These are phyloP conservation scores for Colletes latitarsis DNA, from an alignment of 1,140 invertebrate genomes.

Conservation along the genomic window DNA sequence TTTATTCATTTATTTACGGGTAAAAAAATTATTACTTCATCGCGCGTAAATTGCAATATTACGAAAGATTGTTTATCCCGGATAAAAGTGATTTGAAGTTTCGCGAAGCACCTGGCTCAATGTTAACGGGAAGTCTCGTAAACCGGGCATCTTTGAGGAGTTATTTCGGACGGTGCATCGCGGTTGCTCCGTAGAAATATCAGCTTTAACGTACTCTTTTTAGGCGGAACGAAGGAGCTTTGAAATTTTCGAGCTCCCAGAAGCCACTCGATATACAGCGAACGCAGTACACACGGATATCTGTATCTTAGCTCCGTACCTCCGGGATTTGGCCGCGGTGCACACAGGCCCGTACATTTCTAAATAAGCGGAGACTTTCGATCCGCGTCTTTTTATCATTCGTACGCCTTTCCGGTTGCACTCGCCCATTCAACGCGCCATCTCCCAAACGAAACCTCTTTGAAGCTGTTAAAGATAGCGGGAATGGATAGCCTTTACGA, in stretches of 20 bases:
- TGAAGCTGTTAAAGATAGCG: neutral
- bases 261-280: conserved; percentile 1
- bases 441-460: neutral
- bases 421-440: neutral
- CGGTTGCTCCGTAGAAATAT: neutral
- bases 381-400: conserved; percentile 23
- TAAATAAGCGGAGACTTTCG: conserved; percentile 30
- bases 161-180: neutral
- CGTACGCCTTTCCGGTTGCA: neutral
- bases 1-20: too few relatives aligned
- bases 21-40: too few relatives aligned
- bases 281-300: too few relatives aligned
- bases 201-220: neutral
- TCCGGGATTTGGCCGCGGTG: too few relatives aligned
- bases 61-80: too few relatives aligned
- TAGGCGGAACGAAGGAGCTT: neutral
- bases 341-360: neutral
- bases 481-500: too few relatives aligned
- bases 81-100: neutral
- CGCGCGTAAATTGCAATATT: too few relatives aligned
- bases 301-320: too few relatives aligned
- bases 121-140: neutral
- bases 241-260: conserved; percentile 23
- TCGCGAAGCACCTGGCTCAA: neutral
- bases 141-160: neutral